Base-by-base conservation (phyloP, 2,888 invertebrate species). In the Amphipyra tragopoginis region DNA sequence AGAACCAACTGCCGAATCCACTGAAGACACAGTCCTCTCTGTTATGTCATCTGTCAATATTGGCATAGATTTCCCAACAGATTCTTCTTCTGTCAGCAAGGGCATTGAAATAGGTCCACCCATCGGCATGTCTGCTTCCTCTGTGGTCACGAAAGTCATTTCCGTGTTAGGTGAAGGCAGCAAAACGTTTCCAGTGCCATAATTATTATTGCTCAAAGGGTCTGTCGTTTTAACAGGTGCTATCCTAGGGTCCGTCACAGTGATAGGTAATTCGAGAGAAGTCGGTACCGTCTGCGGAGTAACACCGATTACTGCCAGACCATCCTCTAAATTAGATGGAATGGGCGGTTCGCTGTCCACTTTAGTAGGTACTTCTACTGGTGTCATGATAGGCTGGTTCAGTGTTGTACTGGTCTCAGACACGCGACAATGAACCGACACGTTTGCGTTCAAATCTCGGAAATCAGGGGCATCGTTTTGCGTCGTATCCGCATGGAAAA, bases 351-450 rank as follows among this genome's bases (percentile, higher is more conserved):
- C 91, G 15, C 79, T 77, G 60, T 86, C 88, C n/a, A 73, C 88
- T 67, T 91, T 96, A 39, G 95, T 95, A 5, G 97, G 97, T 26
- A 97, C 95, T 87, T 97, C 97, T 29, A 97, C 90, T 0, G 97
- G 97, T 1, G 97, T 97, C 98, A 98, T 98, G 54, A 98, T 98
- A 0, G 98, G 97, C 87, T 97, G 97, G 83, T 97, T 96, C 13
- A 97, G 93, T 10, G 96, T 96, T 5, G 97, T 95, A 75, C 97
- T 97, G 0, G 97, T 97, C 87, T 97, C 97, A 4, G 96, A 96
- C 0, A 97, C 97, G 69, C 96, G 95, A 60, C 96, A 88, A 88
- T 96, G 90, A 79, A 95, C 85, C 59, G 95, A 84, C 77, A 95
- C 89, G 89, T 95, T 90, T 65, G 96, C 93, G 88, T 96, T 93